phyloP scores from a whole-genome alignment of 2,797 vertebrate genomes.

The Muscicapa comitata region DNA sequence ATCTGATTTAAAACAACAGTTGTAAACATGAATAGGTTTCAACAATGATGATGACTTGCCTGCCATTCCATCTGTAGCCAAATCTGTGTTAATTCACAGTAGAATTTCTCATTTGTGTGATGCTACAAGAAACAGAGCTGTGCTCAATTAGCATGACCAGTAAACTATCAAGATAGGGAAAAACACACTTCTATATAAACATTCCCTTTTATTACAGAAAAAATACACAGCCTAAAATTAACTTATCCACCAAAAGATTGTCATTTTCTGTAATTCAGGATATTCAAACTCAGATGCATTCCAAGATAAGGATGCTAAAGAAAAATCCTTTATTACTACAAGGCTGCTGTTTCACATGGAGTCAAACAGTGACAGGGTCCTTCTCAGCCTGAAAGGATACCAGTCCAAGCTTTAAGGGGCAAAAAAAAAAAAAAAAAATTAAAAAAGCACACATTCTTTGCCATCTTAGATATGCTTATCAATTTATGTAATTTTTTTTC shows the following conservation, averaged over 20 bases:
- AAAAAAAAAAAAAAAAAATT: neutral
- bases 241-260: neutral
- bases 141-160: neutral
- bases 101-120: neutral
- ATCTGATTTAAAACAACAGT: neutral
- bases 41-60: neutral
- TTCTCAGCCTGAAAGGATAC: neutral
- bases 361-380: neutral
- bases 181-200: neutral
- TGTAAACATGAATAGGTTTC: neutral
- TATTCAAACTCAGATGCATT: neutral
- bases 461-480: neutral
- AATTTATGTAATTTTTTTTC: neutral
- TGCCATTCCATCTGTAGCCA: neutral
- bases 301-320: neutral
- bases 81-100: neutral
- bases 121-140: slow-evolving; percentile 1
- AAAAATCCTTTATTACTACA: neutral
- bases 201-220: neutral
- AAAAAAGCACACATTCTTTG: neutral
- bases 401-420: accelerated
- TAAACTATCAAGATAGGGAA: neutral
- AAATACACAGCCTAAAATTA: neutral
- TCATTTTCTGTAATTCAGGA: neutral
- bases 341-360: neutral